Evolutionary conservation across 1,140 invertebrate genomes (phyloP), one percentile per base, ranked within the genome.

Genomic region (Orussus abietinus): DNA sequence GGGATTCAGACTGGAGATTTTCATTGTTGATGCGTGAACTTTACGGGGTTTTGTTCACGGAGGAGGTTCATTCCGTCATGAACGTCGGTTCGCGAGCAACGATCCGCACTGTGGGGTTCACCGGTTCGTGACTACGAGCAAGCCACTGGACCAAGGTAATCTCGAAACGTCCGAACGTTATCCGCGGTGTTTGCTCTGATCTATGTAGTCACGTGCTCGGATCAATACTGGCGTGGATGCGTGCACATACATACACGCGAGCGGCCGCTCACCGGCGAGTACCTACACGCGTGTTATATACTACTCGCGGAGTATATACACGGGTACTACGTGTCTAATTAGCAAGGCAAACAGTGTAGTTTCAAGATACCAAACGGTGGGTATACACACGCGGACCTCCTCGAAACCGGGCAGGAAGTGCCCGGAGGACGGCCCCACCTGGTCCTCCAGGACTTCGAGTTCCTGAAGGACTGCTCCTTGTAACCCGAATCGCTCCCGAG

Each of bases 261-360:
- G 26, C 36, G 49, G 45, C 48, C 50, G 26, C 33, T 44, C 14
- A 47, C 50, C n/a, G n/a, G 51, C 47, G 48, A 44, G 37, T 37
- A 33, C 20, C 39, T 38, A 32, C 22, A n/a, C 22, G 6, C n/a
- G 22, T 25, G n/a, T 25, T 25, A 25, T 25, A 25, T n/a, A 25
- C 22, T 25, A 25, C 6, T 25, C 22, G 22, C n/a, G 22, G 22
- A 7, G 22, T 25, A 25, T 25, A n/a, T 25, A 25, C 22, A 25
- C n/a, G 6, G 22, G 42, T 58, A 61, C 49, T 53, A 62, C 60
- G 60, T 64, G 59, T 53, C 60, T 64, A 64, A 64, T 66, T 64
- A 64, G 60, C 47, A 56, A 54, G 47, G 63, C 55, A 64, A 64
- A 63, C 61, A 60, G 57, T 62, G 51, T 63, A 65, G 59, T 59